Evolutionary conservation across 2,113 vertebrate genomes (phyloP).

Genomic region (Myanophis thanlyinensis): DNA sequence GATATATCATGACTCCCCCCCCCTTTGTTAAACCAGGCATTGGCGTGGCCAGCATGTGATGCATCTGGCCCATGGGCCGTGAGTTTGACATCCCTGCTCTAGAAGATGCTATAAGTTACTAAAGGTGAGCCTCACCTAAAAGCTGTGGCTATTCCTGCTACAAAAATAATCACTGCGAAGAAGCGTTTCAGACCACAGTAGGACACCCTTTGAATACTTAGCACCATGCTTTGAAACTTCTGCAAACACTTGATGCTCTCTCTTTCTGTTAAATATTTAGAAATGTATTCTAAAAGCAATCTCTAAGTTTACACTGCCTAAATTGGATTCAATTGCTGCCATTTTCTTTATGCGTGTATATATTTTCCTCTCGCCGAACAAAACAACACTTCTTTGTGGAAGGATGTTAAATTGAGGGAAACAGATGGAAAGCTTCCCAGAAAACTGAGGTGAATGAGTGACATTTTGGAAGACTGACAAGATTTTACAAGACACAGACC

Average conservation of each 20-base stretch:
- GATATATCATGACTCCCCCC: no score
- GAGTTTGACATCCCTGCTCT: no score
- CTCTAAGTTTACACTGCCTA: background rate
- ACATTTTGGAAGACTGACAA: background rate
- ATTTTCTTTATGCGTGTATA: background rate
- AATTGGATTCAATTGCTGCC: background rate
- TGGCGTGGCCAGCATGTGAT: no score
- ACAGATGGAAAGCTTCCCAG: background rate
- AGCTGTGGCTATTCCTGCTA: no score
- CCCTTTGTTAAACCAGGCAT: no score
- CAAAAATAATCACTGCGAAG: background rate
- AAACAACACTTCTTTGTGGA: background rate
- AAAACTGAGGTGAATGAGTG: background rate
- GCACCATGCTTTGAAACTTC: background rate
- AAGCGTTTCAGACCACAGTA: background rate
- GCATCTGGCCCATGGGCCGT: no score
- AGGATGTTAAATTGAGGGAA: background rate
- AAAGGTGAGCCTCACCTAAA: background rate
- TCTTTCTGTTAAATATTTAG: background rate
- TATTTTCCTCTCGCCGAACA: background rate
- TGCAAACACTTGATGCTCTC: background rate
- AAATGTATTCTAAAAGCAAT: background rate
- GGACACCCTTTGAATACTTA: background rate
- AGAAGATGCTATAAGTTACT: background rate
- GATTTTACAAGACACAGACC: background rate